Evolutionary conservation across 2,888 invertebrate species (phyloP).

Genomic region (Scaptomyza cyrtandrae): DNA sequence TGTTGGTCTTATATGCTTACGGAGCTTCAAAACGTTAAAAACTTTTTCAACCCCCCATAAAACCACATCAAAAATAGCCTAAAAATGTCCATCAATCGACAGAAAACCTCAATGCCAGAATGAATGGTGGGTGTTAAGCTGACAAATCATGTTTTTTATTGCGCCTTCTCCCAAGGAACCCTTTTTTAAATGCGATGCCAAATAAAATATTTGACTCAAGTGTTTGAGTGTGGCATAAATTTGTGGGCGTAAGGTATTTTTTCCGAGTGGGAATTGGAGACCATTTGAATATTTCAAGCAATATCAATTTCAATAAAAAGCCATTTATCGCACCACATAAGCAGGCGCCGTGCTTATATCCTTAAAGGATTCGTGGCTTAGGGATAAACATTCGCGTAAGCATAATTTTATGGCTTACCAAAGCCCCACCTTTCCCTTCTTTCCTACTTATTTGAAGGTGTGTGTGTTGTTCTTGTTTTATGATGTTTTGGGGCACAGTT

Average conservation of each 20-base stretch:
- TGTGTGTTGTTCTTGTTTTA: conserved; percentile 56
- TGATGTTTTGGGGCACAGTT: conserved; percentile 59
- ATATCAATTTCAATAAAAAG: conserved; percentile 84
- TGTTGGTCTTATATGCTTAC: neutral
- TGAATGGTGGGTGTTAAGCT: conserved; percentile 79
- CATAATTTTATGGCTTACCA: conserved; percentile 78
- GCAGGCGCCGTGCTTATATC: conserved; percentile 57
- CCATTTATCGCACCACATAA: conserved; percentile 82
- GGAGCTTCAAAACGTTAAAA: neutral
- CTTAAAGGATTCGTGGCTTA: conserved; percentile 58
- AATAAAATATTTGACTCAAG: neutral
- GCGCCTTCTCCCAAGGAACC: conserved; percentile 54
- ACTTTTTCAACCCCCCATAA: conserved; percentile 7
- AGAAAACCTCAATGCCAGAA: conserved; percentile 37
- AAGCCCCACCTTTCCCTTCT: neutral
- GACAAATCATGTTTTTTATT: conserved; percentile 83
- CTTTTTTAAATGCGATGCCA: conserved; percentile 34
- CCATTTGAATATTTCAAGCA: conserved; percentile 76
- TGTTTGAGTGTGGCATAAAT: conserved; percentile 38
- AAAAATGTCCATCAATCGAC: conserved; percentile 40
- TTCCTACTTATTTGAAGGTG: neutral
- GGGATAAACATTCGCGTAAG: conserved; percentile 55
- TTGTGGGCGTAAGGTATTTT: conserved; percentile 1
- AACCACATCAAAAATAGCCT: conserved; percentile 7
- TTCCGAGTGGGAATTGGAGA: conserved; percentile 21